These are phyloP conservation scores for Poeciliopsis retropinna DNA, from an alignment of 2,113 vertebrate species.

Conservation along the genomic window DNA sequence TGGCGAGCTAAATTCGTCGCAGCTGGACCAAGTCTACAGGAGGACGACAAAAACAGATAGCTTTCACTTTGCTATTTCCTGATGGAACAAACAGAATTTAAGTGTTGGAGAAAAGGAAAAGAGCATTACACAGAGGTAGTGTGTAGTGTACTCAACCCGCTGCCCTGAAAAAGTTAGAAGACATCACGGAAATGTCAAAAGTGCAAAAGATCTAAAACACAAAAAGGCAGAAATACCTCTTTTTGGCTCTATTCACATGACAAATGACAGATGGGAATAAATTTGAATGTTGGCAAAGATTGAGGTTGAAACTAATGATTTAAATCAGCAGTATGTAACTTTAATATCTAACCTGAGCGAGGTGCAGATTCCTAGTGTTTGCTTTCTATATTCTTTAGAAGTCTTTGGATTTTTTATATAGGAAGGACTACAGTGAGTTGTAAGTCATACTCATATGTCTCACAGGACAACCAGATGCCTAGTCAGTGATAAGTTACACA, in stretches of 20 bases:
- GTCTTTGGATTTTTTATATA: not conserved
- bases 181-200: conserved; percentile 20
- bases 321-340: not conserved
- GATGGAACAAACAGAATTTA: conserved; percentile 42
- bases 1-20: conserved; percentile 54
- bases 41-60: conserved; percentile 31
- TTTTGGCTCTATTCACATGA: not conserved
- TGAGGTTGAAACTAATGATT: not conserved
- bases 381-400: not conserved
- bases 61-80: conserved; percentile 45
- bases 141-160: conserved; percentile 1
- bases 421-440: not conserved
- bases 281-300: not conserved
- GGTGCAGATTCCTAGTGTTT: not conserved
- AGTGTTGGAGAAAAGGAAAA: conserved; percentile 24
- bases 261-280: conserved; percentile 28
- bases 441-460: not conserved
- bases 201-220: conserved; percentile 10
- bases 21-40: conserved; percentile 32
- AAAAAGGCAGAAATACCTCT: conserved; percentile 5
- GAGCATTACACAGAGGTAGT: conserved; percentile 1
- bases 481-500: not conserved
- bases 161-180: conserved; percentile 19
- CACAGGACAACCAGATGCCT: not conserved
- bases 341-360: not conserved